Conservation (phyloP, 2,888 invertebrate species). For the Drosophila macrothrix region DNA sequence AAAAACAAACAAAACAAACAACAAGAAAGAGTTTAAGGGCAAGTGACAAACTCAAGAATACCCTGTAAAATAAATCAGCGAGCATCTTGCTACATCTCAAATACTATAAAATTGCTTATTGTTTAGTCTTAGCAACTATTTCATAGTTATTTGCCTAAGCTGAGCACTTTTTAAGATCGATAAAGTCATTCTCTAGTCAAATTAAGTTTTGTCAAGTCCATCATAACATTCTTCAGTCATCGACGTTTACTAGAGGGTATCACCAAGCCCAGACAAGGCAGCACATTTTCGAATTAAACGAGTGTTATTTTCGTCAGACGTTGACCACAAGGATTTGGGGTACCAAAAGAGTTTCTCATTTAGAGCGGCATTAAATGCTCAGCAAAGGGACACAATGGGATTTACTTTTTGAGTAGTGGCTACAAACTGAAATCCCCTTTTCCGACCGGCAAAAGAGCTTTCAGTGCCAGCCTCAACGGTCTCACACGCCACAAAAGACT, state of each 20-base stretch:
- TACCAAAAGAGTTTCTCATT: slow-evolving; percentile 63
- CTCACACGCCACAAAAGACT: slow-evolving; percentile 38
- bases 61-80: background rate
- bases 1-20: slow-evolving; percentile 12
- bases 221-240: background rate
- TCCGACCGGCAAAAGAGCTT: slow-evolving; percentile 4
- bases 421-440: slow-evolving; percentile 35
- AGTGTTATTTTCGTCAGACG: slow-evolving; percentile 47
- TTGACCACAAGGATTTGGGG: slow-evolving; percentile 54
- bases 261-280: background rate
- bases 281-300: slow-evolving; percentile 27
- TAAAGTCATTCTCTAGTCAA: fast-evolving
- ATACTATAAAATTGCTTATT: background rate
- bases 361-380: slow-evolving; percentile 73
- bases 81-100: fast-evolving
- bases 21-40: fast-evolving
- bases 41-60: background rate
- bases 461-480: slow-evolving; percentile 47
- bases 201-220: background rate
- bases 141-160: too few relatives aligned
- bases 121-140: background rate
- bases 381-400: slow-evolving; percentile 63
- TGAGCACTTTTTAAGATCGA: background rate
- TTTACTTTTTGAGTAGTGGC: slow-evolving; percentile 18
- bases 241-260: slow-evolving; percentile 17